Conservation (phyloP, 2,888 invertebrate species). For the Tryphoninae sp. region DNA sequence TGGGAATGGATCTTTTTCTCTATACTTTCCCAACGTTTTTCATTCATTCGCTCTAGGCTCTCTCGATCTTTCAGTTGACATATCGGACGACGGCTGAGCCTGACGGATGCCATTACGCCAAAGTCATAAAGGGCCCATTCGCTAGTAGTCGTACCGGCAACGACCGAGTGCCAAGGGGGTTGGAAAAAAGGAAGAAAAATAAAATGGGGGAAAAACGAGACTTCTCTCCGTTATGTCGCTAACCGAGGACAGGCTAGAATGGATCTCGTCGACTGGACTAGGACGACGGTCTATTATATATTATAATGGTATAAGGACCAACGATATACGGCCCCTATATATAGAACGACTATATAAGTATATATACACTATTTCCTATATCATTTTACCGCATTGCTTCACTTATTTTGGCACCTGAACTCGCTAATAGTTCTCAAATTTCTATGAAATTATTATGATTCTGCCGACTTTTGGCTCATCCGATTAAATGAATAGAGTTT, state of each 20-base stretch:
- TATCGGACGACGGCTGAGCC: slow-evolving; percentile 40
- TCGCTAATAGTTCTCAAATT: no score
- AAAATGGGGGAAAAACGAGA: slow-evolving; percentile 11
- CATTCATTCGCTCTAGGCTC: neutral
- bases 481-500: no score
- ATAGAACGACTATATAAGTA: neutral
- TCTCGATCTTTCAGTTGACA: slow-evolving; percentile 17
- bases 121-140: slow-evolving; percentile 47
- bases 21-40: slow-evolving; percentile 3
- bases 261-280: slow-evolving; percentile 9
- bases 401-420: no score
- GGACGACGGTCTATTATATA: neutral
- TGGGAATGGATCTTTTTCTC: neutral
- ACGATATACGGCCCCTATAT: neutral
- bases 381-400: no score
- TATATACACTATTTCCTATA: neutral
- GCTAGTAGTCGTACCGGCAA: neutral
- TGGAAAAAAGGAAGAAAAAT: slow-evolving; percentile 3
- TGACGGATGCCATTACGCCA: slow-evolving; percentile 50
- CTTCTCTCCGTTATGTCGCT: slow-evolving; percentile 15
- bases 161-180: slow-evolving; percentile 25
- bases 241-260: slow-evolving; percentile 22
- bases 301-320: neutral
- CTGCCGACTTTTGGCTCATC: no score
- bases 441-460: no score